These are phyloP conservation scores for Drosophila yakuba DNA, from an alignment of 1,140 invertebrate species.

Conservation along the genomic window DNA sequence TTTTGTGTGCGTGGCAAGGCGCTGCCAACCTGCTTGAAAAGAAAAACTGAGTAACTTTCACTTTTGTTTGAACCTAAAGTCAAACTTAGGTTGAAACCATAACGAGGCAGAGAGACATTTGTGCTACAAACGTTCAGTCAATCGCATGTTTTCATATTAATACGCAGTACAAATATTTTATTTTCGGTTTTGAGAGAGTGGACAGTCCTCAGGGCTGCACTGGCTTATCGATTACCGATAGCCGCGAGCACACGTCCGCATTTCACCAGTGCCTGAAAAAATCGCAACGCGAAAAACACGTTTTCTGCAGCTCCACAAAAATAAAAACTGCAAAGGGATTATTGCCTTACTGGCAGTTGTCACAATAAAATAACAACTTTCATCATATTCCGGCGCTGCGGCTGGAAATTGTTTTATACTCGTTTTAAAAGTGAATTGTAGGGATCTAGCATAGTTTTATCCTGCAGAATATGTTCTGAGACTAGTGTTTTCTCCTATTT, in stretches of 20 bases:
- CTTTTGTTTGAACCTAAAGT: constrained; percentile 1
- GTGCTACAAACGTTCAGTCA: constrained; percentile 12
- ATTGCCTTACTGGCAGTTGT: constrained; percentile 14
- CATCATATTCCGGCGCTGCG: constrained; percentile 4
- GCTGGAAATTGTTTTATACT: constrained; percentile 13
- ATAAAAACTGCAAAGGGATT: neutral
- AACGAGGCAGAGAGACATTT: constrained; percentile 8
- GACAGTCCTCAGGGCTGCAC: constrained; percentile 20
- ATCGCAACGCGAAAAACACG: constrained; percentile 32
- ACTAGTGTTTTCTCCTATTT: constrained; percentile 24
- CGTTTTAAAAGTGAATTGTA: constrained; percentile 33
- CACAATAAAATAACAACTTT: constrained; percentile 12
- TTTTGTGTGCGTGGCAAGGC: constrained; percentile 43
- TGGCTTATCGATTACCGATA: constrained; percentile 35
- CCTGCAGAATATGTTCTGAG: constrained; percentile 17
- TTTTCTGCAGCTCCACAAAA: constrained; percentile 9
- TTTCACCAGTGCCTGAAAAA: constrained; percentile 25
- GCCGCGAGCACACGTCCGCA: constrained; percentile 6
- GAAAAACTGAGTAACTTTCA: constrained; percentile 22
- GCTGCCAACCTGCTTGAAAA: constrained; percentile 33
- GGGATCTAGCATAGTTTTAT: neutral
- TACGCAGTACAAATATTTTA: neutral
- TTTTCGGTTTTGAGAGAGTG: constrained; percentile 16
- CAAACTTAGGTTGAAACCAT: neutral
- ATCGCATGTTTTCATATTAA: constrained; percentile 1